Base-by-base conservation (phyloP, 1,140 invertebrate genomes). In the Hyles euphorbiae region DNA sequence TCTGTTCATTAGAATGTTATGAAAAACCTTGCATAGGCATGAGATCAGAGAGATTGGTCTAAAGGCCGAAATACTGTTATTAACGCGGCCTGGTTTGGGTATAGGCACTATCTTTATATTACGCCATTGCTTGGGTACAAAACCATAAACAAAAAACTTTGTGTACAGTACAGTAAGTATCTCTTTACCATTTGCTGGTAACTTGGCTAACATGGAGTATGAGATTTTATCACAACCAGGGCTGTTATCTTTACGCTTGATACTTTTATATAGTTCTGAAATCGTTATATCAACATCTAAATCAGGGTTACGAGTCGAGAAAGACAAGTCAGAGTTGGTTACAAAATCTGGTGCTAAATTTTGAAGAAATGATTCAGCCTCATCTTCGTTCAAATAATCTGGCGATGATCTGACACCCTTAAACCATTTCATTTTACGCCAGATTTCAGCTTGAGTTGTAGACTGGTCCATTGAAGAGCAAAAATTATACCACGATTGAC, bases 11-110 rank as follows among this genome's bases (percentile, higher is more conserved):
- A 70, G 32, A 32, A 66, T 66, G 3, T 10, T 56, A 51, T 70
- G 63, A 33, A 55, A 46, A 2, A 47, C 46, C 34, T 55, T 55
- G 46, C 53, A 45, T 33, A 51, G 5, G 47, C 63, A 67, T 3
- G 78, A 71, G 3, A 81, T 60, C 45, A 82, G 47, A 32, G 72
- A 57, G 33, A 82, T 78, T 7, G 81, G 78, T 44, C 81, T 52
- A 8, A 52, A 34, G 3, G 8, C 33, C 33, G 67, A 65, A 36
- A 59, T 43, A 3, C 51, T 50, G 48, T 36, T 36, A 7, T 3
- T 4, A 3, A 60, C 47, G 50, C 60, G 63, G 33, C 12, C 33
- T 36, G 3, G 34, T 53, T 53, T 53, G 4, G 51, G 51, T 5
- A 53, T 53, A n/a, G 51, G 10, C 3, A 53, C 34, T 6, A 53